Conservation (phyloP, 2,113 vertebrate genomes). For the Todiramphus chloris region DNA sequence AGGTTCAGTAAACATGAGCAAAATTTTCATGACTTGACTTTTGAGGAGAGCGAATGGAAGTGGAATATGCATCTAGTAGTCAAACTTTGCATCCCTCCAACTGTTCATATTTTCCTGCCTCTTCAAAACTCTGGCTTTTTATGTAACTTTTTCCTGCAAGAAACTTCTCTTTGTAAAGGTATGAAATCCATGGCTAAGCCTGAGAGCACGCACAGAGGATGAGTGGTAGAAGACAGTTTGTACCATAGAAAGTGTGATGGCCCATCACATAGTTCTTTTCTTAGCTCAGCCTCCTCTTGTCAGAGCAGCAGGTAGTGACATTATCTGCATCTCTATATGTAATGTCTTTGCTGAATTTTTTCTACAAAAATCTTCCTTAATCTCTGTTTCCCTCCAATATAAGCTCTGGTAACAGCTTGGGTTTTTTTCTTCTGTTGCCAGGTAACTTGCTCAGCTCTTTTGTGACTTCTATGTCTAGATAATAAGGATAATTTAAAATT, state of each 20-base stretch:
- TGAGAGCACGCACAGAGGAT: not conserved
- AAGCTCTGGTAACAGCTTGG: not conserved
- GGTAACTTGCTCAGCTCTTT: not conserved
- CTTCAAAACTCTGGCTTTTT: not conserved
- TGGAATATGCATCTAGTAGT: not conserved
- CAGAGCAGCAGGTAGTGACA: not conserved
- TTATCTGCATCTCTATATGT: not conserved
- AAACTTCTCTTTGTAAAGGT: not conserved
- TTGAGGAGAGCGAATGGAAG: not conserved
- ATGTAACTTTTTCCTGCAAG: not conserved
- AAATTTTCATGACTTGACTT: not conserved
- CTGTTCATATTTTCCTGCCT: not conserved
- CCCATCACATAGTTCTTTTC: not conserved
- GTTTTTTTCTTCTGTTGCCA: not conserved
- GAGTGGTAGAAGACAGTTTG: not conserved
- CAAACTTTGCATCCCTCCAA: not conserved
- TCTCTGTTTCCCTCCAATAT: not conserved
- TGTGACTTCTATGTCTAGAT: not conserved
- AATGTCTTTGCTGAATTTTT: not conserved
- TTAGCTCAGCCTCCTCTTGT: not conserved
- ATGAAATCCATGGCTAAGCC: not conserved
- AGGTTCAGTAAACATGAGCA: not conserved
- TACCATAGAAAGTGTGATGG: not conserved
- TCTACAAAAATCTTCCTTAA: not conserved
- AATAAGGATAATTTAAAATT: not conserved